Base-by-base conservation (phyloP, 2,888 invertebrate species). In the Agrotis puta region DNA sequence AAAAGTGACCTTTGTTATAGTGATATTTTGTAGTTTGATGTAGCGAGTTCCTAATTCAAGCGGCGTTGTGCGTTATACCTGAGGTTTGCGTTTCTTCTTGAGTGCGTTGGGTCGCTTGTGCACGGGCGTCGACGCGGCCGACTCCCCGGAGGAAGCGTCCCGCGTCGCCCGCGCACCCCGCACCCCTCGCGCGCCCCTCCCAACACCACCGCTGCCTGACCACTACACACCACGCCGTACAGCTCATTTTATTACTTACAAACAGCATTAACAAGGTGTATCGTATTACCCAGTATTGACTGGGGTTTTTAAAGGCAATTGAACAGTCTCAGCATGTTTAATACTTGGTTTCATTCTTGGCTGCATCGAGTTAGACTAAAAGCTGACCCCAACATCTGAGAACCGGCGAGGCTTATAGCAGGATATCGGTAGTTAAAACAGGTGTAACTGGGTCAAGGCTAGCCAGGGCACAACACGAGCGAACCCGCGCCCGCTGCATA, bases 51-150 rank as follows among this genome's bases (percentile, higher is more conserved):
- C 6, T 43, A 33, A 43, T 33, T 24, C 16, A 18, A 22, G 56
- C n/a, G 20, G 33, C 14, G n/a, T 20, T 58, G 22, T 24, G 13
- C 16, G 33, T 47, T 11, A 45, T 76, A 93, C 94, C 91, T 91
- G 92, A 18, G 94, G 93, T 75, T 93, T 93, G 87, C 96, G 94
- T 82, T 95, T 94, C 90, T 96, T 96, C 87, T 93, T 94, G 75
- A 88, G 85, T 39, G 91, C 85, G 33, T 91, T 88, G 63, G 94
- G 93, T 1, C 93, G 89, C 84, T 95, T 93, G 90, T 97, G 97
- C 65, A 97, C 94, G 14, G 97, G 97, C 79, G 97, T 97, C 83
- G 97, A 96, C 74, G 91, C 96, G 77, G 92, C 88, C 27, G 87
- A 93, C 81, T 91, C 92, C 75, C 91, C 90, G 50, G 93, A 91